Percentiles rank a stretch among this genome's conserved stretches.
phyloP scores from a whole-genome alignment of 2,113 vertebrate species.

The Forbesichthys papilliferus region DNA sequence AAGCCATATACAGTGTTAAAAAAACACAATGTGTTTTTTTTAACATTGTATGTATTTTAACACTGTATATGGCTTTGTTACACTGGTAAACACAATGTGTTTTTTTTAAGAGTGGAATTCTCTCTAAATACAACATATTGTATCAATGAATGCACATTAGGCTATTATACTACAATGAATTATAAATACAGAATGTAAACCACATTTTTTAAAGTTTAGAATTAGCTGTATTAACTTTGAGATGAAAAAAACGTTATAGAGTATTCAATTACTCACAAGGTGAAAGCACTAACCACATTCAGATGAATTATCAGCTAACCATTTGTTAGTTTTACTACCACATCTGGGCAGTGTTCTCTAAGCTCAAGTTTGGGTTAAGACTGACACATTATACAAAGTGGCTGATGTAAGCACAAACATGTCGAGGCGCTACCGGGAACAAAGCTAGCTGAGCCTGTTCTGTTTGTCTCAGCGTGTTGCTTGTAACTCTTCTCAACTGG shows the following conservation, averaged over 20 bases:
- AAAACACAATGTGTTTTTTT: no score
- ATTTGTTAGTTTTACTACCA: constrained; percentile 32
- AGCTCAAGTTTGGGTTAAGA: constrained; percentile 19
- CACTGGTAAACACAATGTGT: no score
- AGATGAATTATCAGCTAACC: constrained; percentile 15
- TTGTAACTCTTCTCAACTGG: not conserved
- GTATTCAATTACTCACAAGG: constrained; percentile 16
- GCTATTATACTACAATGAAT: not conserved
- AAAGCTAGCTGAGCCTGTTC: constrained; percentile 11
- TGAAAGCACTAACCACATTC: constrained; percentile 8
- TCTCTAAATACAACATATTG: not conserved
- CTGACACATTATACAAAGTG: constrained; percentile 36
- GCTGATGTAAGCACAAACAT: constrained; percentile 52
- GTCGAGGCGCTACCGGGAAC: constrained; percentile 31
- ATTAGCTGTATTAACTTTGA: no score
- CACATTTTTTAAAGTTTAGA: not conserved
- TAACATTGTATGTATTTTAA: no score
- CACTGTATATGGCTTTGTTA: no score
- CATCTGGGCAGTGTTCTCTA: constrained; percentile 6
- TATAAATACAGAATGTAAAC: constrained; percentile 6
- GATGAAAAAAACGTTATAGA: constrained; percentile 12
- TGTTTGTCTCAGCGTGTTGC: constrained; percentile 3
- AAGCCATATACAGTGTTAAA: no score
- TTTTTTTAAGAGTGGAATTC: not conserved
- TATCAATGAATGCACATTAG: not conserved